Evolutionary conservation across 1,140 invertebrate species (phyloP), one percentile per base, ranked within the genome.

Genomic region (Ips nitidus): DNA sequence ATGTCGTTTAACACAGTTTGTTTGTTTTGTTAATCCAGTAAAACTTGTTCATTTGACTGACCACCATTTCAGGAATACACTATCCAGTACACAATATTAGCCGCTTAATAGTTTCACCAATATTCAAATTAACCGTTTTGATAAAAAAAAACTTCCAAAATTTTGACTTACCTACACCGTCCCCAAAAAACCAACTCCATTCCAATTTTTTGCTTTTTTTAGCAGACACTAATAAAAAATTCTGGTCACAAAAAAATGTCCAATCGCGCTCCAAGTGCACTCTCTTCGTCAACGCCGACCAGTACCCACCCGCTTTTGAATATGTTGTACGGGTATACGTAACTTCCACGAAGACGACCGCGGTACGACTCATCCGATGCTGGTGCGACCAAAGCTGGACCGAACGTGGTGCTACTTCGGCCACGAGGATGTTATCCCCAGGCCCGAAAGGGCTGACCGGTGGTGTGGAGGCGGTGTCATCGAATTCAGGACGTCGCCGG

Each of bases 281-380:
- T n/a, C 38, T 5, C 5, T 5, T 41, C 39, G 41, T 38, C 37
- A 59, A 7, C 8, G 7, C 57, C 57, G 57, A 59, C 40, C 40
- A 59, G 7, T 50, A 59, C 57, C 22, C 22, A 22, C 22, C 22
- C 22, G 22, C 22, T 22, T 22, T 22, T 22, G 22, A 22, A 22
- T 22, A 22, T 22, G 22, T 22, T 22, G 22, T 22, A 22, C 22
- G 22, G 22, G 22, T 22, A 22, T 22, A 22, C 22, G 22, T 22
- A 59, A 41, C 57, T 59, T 59, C 57, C 40, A 59, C 57, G 57
- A 59, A 59, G 57, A 59, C 57, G 57, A 36, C 41, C 57, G 57
- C 57, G 57, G 57, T 1, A 59, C 40, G 57, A 59, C 57, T 59
- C 57, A 59, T 59, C 57, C 38, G 38, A n/a, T 59, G 57, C 8